Base-by-base conservation (phyloP, 30 jellyfish, hydroid and myxozoan species). In the Chrysaora quinquecirrha region DNA sequence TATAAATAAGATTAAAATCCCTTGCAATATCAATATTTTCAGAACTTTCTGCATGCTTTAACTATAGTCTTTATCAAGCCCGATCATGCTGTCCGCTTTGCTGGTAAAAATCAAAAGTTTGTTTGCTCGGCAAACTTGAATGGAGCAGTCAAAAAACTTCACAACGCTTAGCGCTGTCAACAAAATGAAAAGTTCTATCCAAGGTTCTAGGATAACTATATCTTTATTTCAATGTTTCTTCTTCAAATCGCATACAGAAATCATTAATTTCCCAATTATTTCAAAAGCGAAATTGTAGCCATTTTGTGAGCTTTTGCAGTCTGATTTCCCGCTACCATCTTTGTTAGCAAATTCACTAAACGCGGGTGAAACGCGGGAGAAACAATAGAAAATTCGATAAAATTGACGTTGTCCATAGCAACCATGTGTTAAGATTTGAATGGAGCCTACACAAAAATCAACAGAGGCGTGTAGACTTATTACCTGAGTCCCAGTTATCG, bases 331-430 rank as follows among this genome's bases (percentile, higher is more conserved):
- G n/a, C n/a, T n/a, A n/a, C n/a, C n/a, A n/a, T n/a, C n/a, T 38
- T 14, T 38, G 6, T 14, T 38, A 14, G 11, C 54, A 38, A 38
- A 38, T 14, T 6, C 54, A 14, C 35, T 6, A 4, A 4, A 22
- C 88, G 78, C 88, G 78, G 79, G 63, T 30, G 61, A 58, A 3
- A 35, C 88, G 88, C 90, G 90, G 75, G 85, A 75, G 0, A 29
- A 34, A 72, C 93, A 72, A 72, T 82, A 20, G 76, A 25, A 11
- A 30, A 16, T 29, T 10, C 11, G 56, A 34, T n/a, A 7, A 46
- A 71, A 11, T 22, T 2, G 30, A 19, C 14, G 61, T 83, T 71
- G 10, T 46, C 80, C 64, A 19, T 50, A 73, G 79, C 64, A 38
- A 82, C 86, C 22, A 23, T 69, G 28, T 70, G 93, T 70, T 70